These are phyloP conservation scores for Clivina fossor DNA, from an alignment of 2,888 invertebrate species.

Conservation along the genomic window DNA sequence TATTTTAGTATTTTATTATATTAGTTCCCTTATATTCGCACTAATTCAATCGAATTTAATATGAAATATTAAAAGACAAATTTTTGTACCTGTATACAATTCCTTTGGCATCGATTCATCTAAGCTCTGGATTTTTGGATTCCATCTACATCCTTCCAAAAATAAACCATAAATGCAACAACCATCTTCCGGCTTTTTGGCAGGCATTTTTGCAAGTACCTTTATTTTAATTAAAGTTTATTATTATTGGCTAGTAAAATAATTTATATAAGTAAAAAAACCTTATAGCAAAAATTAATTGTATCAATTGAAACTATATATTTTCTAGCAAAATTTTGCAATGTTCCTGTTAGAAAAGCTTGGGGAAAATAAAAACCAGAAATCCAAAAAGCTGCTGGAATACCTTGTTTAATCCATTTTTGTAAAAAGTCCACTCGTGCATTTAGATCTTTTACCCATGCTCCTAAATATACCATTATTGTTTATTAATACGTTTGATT, in stretches of 20 bases:
- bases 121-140: slow-evolving; percentile 56
- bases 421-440: slow-evolving; percentile 65
- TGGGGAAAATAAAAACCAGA: slow-evolving; percentile 86
- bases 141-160: slow-evolving; percentile 80
- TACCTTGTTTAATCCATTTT: slow-evolving; percentile 67
- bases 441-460: slow-evolving; percentile 67
- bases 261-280: slow-evolving; percentile 43
- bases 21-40: no score
- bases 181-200: slow-evolving; percentile 59
- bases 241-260: not conserved
- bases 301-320: slow-evolving; percentile 76
- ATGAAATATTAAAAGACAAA: not conserved
- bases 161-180: slow-evolving; percentile 69
- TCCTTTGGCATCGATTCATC: slow-evolving; percentile 68
- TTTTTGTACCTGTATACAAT: slow-evolving; percentile 64
- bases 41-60: slow-evolving; percentile 5
- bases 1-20: no score
- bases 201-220: slow-evolving; percentile 56
- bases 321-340: slow-evolving; percentile 81
- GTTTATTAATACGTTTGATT: not conserved
- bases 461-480: slow-evolving; percentile 52
- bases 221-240: slow-evolving; percentile 44
- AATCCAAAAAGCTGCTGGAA: slow-evolving; percentile 79
- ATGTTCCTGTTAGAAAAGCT: slow-evolving; percentile 78
- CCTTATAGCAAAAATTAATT: slow-evolving; percentile 64